A percentile compares a stretch with the other conserved stretches of the same genome.
Evolutionary conservation across 2,888 invertebrate genomes (phyloP).

Genomic region (Trachelus troglodyta): DNA sequence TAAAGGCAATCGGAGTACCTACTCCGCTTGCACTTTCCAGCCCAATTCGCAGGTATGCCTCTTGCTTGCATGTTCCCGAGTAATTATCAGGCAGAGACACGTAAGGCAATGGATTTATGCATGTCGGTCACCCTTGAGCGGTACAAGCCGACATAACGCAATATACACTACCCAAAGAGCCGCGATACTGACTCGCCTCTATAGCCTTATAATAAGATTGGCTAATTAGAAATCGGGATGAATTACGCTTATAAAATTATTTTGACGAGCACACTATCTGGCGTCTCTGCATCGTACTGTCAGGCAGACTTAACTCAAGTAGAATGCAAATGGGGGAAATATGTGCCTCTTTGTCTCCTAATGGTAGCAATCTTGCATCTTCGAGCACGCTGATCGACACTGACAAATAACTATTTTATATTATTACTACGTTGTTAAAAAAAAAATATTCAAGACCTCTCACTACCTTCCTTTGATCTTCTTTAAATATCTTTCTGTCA

Average conservation of each 20-base stretch:
- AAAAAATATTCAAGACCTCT: background rate
- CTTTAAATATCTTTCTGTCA: background rate
- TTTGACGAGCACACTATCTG: background rate
- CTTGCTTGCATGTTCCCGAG: constrained; percentile 7
- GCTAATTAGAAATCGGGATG: background rate
- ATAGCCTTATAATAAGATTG: background rate
- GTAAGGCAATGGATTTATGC: constrained; percentile 18
- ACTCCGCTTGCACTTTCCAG: constrained; percentile 89
- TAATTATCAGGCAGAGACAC: background rate
- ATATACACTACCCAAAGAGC: background rate
- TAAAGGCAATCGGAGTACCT: constrained; percentile 89
- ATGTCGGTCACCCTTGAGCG: constrained; percentile 23
- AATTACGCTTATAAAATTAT: background rate
- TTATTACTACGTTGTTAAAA: background rate
- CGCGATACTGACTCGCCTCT: background rate
- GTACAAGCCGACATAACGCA: constrained; percentile 2
- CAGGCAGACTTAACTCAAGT: background rate
- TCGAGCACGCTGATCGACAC: constrained; percentile 40
- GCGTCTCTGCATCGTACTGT: background rate
- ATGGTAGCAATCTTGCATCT: constrained; percentile 45
- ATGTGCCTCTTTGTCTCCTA: background rate
- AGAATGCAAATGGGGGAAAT: background rate
- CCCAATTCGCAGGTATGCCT: constrained; percentile 84
- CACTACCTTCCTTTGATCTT: background rate
- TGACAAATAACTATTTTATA: constrained; percentile 18